phyloP scores from a whole-genome alignment of 2,113 vertebrate genomes.

The Alectura lathami region DNA sequence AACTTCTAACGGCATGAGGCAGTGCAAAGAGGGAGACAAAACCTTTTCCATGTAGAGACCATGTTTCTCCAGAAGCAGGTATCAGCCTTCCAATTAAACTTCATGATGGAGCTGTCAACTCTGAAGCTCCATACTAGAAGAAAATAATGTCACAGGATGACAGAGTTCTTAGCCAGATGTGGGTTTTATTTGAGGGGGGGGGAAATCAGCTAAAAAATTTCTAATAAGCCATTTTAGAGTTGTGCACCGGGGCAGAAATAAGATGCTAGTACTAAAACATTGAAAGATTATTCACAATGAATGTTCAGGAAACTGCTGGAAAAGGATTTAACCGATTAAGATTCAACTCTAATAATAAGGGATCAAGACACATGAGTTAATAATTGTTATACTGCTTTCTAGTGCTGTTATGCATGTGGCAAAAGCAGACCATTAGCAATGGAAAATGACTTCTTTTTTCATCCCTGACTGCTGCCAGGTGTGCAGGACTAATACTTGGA shows the following conservation, averaged over 20 bases:
- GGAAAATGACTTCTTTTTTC: constrained; percentile 1
- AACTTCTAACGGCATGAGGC: background rate
- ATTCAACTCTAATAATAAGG: background rate
- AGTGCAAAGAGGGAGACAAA: background rate
- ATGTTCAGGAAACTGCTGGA: background rate
- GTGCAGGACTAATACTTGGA: background rate
- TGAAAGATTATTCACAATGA: background rate
- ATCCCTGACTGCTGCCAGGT: background rate
- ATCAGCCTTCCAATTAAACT: background rate
- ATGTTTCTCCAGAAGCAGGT: background rate
- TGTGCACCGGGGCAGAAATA: background rate
- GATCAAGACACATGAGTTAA: background rate
- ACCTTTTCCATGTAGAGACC: background rate
- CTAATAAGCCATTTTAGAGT: background rate
- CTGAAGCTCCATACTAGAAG: background rate
- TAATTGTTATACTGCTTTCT: background rate
- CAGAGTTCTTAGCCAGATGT: background rate
- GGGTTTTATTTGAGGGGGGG: background rate
- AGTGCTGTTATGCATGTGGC: background rate
- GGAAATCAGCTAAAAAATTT: background rate
- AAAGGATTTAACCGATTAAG: background rate
- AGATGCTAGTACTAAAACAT: background rate
- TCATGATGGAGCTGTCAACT: background rate
- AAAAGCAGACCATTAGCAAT: background rate
- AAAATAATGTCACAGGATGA: background rate